These are phyloP conservation scores for Lasaia peninsularis DNA, from an alignment of 1,140 invertebrate species.

Conservation along the genomic window DNA sequence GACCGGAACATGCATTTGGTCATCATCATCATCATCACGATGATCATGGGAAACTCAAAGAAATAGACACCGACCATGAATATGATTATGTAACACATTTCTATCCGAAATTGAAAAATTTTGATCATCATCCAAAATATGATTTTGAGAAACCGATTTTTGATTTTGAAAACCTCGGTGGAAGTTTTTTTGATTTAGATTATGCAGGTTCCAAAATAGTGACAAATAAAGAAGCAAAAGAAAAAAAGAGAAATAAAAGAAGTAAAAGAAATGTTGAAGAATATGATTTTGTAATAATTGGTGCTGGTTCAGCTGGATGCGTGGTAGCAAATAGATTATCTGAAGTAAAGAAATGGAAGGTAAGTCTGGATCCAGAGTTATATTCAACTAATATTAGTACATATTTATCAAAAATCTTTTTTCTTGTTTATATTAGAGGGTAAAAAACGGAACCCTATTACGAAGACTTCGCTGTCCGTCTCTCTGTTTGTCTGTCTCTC, in stretches of 20 bases:
- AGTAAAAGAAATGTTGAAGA: conserved; percentile 33
- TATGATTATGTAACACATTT: background rate
- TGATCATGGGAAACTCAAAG: conserved; percentile 9
- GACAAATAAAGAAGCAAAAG: conserved; percentile 23
- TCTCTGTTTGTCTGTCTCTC: no score
- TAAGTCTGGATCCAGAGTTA: no score
- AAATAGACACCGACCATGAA: background rate
- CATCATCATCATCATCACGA: no score
- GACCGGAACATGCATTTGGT: conserved; percentile 8
- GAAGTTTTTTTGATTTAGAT: conserved; percentile 32
- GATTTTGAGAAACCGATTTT: conserved; percentile 25
- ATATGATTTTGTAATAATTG: conserved; percentile 66
- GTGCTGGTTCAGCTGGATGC: conserved; percentile 63
- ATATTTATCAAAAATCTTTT: no score
- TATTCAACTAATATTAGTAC: no score
- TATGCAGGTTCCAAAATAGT: conserved; percentile 38
- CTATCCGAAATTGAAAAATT: background rate
- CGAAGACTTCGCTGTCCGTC: no score
- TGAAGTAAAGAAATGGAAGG: conserved; percentile 69
- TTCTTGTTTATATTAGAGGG: no score
- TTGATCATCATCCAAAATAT: conserved; percentile 9
- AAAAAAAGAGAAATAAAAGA: conserved; percentile 22
- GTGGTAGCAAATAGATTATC: conserved; percentile 60
- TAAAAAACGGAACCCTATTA: no score
- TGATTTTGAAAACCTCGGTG: conserved; percentile 34